phyloP scores from a whole-genome alignment of 2,113 vertebrate genomes.

The Pterocles burchelli region DNA sequence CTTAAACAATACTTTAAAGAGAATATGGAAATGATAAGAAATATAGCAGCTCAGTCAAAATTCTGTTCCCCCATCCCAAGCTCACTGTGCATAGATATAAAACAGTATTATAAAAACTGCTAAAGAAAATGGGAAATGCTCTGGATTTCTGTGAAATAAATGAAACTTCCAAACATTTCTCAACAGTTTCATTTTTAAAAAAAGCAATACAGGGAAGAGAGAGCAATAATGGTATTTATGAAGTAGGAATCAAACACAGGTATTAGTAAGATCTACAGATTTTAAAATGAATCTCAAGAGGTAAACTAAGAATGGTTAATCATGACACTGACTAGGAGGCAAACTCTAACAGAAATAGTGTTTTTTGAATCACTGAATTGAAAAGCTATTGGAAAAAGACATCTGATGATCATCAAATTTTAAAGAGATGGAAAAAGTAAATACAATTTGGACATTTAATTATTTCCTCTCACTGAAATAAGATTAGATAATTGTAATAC shows the following conservation, averaged over 20 bases:
- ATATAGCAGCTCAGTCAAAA: not conserved
- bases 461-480: not conserved
- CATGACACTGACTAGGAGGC: not conserved
- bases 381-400: slow-evolving; percentile 18
- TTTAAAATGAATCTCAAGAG: not conserved
- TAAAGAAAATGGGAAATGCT: not conserved
- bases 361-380: slow-evolving; percentile 31
- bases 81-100: not conserved
- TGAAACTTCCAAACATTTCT: not conserved
- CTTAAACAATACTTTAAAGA: not conserved
- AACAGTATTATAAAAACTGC: not conserved
- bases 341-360: not conserved
- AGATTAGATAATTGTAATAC: not conserved
- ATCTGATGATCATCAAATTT: not conserved
- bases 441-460: not conserved
- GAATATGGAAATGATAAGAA: not conserved
- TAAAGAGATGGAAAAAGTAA: not conserved
- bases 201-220: not conserved
- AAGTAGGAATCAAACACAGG: not conserved
- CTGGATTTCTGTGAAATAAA: not conserved
- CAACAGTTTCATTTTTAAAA: not conserved
- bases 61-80: not conserved
- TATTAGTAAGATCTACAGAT: not conserved
- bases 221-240: not conserved
- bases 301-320: not conserved